Percentiles rank a stretch among this genome's conserved stretches.
Conservation (phyloP, 1,140 invertebrate genomes). For the Leptinotarsa lineolata region DNA sequence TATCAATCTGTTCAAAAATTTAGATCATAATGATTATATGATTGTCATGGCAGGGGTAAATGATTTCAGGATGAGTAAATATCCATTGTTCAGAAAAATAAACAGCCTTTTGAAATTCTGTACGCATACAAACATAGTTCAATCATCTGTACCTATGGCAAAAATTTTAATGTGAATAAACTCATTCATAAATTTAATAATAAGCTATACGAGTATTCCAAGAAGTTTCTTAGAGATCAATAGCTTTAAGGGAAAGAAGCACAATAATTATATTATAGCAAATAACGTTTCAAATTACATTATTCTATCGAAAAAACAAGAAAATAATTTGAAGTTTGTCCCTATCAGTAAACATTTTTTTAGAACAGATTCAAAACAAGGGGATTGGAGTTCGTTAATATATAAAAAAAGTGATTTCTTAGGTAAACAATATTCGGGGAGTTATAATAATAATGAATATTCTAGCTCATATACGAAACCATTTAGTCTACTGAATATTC, state of each 20-base stretch:
- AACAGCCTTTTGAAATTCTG: background rate
- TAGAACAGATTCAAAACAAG: background rate
- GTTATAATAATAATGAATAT: background rate
- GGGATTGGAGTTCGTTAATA: background rate
- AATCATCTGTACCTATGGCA: background rate
- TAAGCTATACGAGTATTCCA: background rate
- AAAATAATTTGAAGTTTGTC: background rate
- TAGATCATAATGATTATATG: background rate
- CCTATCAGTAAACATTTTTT: background rate
- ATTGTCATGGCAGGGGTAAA: background rate
- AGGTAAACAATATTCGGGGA: background rate
- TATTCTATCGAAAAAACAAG: background rate
- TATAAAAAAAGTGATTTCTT: background rate
- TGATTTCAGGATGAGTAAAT: background rate
- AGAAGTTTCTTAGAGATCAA: background rate
- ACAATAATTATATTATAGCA: background rate
- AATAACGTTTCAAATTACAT: conserved; percentile 1
- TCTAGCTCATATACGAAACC: background rate
- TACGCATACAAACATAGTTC: background rate
- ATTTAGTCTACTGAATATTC: too few relatives aligned
- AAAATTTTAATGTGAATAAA: background rate
- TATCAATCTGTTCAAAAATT: background rate
- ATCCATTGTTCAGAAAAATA: conserved; percentile 1
- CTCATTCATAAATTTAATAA: background rate
- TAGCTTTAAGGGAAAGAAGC: too few relatives aligned